Conservation (phyloP, 2,797 vertebrate species). For the Acipenser ruthenus region DNA sequence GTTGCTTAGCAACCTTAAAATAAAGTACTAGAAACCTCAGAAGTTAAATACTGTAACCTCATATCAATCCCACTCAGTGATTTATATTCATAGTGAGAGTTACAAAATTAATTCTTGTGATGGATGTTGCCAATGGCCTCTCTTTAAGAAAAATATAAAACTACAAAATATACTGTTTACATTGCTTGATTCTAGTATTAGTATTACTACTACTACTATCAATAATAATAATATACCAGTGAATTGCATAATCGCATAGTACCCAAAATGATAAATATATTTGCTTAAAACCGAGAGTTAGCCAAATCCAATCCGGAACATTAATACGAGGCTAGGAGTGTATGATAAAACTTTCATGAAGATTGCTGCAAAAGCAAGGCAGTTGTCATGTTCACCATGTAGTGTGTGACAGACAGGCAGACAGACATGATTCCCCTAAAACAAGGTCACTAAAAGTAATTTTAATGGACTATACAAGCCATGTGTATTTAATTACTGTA, state of each 20-base stretch:
- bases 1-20: constrained; percentile 75
- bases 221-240: neutral
- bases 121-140: neutral
- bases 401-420: too few species aligned
- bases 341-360: too few species aligned
- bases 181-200: neutral
- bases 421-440: too few species aligned
- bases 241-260: neutral
- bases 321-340: too few species aligned
- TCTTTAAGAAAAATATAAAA: neutral
- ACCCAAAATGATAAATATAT: too few species aligned
- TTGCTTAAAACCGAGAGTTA: too few species aligned
- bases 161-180: neutral
- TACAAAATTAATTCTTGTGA: neutral
- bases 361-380: too few species aligned
- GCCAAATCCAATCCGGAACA: too few species aligned
- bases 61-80: neutral
- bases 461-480: too few species aligned
- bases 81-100: neutral
- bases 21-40: constrained; percentile 49
- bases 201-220: neutral
- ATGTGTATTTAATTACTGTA: too few species aligned
- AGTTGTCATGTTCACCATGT: too few species aligned
- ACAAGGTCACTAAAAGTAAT: too few species aligned
- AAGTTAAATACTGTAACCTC: constrained; percentile 31